phyloP scores from a whole-genome alignment of 1,140 invertebrate species.

The Penaeus japonicus region DNA sequence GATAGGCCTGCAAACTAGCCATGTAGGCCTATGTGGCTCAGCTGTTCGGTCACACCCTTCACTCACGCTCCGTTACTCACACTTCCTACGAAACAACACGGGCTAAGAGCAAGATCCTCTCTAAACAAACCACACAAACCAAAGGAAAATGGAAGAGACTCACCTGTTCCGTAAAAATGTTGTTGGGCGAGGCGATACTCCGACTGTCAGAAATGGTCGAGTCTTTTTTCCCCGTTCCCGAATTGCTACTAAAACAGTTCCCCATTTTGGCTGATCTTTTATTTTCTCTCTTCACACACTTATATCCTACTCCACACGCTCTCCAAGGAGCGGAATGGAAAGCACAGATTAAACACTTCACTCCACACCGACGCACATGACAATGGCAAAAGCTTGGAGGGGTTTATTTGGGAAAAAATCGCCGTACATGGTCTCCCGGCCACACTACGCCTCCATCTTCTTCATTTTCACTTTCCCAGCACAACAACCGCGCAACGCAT shows the following conservation, averaged over 20 bases:
- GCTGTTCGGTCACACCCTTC: too few relatives aligned
- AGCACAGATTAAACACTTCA: not conserved
- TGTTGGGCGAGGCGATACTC: conserved; percentile 30
- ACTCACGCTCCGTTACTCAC: too few relatives aligned
- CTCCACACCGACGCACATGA: not conserved
- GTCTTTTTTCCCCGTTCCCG: conserved; percentile 37
- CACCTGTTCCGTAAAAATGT: conserved; percentile 25
- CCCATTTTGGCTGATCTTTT: conserved; percentile 37
- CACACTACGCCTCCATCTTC: not conserved
- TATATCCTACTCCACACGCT: not conserved
- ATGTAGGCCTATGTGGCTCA: too few relatives aligned
- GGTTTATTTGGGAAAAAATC: not conserved
- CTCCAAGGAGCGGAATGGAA: not conserved
- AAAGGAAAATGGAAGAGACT: not conserved
- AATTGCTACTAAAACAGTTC: conserved; percentile 54
- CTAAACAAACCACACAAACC: not conserved
- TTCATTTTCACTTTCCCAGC: conserved; percentile 40
- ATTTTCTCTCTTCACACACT: not conserved
- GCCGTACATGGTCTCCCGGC: too few relatives aligned
- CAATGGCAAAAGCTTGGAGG: not conserved
- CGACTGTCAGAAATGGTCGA: conserved; percentile 23
- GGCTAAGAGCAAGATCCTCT: not conserved
- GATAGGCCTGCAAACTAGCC: too few relatives aligned
- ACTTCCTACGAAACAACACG: not conserved
- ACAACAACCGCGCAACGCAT: not conserved